Evolutionary conservation across 2,888 invertebrate species (phyloP), one percentile per base, ranked within the genome.

Genomic region (Caenorhabditis afra): DNA sequence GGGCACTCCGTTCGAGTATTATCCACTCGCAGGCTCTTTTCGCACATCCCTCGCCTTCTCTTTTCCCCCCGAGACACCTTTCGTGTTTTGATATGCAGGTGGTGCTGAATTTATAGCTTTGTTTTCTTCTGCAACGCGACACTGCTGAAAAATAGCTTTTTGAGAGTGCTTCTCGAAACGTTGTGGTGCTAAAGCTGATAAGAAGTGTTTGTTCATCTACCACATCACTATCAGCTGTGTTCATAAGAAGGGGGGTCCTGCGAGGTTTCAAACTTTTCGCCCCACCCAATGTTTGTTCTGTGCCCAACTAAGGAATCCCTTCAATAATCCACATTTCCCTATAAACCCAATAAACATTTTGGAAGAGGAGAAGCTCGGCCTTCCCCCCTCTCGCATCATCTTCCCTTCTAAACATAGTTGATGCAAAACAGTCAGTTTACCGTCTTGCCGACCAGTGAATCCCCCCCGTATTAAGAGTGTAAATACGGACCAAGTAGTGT

Each of bases 401-500:
- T 41, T 41, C 41, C 14, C 41, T 8, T 14, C 2, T 41, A 41
- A 41, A 35, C 37, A 35, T 35, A 53, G 29, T 53, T 35, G 35
- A 29, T n/a, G 22, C 52, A 52, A 52, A 52, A 53, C 53, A 53
- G 52, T 29, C 67, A 71, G 71, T 71, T 71, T 64, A 62, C 71
- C 71, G 39, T 52, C 55, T 70, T 59, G 44, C 59, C 44, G 55
- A 14, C 20, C 16, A 23, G 50, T 58, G 47, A 47, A 50, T 49
- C 35, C 57, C 49, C 44, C 52, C 71, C 37, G 49, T 71, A 71
- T 71, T 70, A 62, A 53, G 62, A 71, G 61, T 62, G 62, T 61
- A 71, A 71, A 71, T 71, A 71, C 55, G 71, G 71, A 71, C 64
- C 62, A 64, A 64, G 64, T 71, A 71, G 64, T 71, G 71, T 71